Conservation (phyloP, 2,113 vertebrate species). For the Willisornis vidua region DNA sequence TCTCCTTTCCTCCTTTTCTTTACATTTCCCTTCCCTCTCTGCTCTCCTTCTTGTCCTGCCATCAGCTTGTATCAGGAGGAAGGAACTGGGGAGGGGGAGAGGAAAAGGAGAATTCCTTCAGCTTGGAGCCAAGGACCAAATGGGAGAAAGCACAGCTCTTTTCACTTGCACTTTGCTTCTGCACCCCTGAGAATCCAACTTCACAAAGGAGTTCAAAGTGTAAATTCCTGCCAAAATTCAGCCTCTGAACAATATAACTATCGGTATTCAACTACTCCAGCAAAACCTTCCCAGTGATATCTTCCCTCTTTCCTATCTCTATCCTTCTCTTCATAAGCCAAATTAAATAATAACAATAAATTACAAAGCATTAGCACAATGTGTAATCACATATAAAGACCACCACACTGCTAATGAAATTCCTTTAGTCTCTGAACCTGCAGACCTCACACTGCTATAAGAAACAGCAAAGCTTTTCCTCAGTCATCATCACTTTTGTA, state of each 20-base stretch:
- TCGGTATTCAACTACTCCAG: neutral
- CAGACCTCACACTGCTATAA: neutral
- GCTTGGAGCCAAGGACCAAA: neutral
- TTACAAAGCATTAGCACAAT: neutral
- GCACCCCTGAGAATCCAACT: neutral
- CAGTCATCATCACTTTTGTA: neutral
- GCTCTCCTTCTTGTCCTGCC: neutral
- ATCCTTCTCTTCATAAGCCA: neutral
- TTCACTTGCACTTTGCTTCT: neutral
- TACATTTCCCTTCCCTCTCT: neutral
- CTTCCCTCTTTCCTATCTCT: neutral
- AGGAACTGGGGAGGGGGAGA: neutral
- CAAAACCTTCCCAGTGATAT: neutral
- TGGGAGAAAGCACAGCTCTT: neutral
- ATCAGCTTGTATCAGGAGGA: neutral
- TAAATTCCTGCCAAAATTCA: neutral
- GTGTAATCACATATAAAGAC: neutral
- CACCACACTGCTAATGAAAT: neutral
- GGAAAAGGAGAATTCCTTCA: neutral
- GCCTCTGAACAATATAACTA: neutral
- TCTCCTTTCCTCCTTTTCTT: neutral
- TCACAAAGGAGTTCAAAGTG: accelerated
- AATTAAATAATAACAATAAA: neutral
- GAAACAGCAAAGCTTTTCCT: neutral
- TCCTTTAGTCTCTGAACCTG: neutral